phyloP scores from a whole-genome alignment of 2,888 invertebrate species.

The Acleris sparsana region DNA sequence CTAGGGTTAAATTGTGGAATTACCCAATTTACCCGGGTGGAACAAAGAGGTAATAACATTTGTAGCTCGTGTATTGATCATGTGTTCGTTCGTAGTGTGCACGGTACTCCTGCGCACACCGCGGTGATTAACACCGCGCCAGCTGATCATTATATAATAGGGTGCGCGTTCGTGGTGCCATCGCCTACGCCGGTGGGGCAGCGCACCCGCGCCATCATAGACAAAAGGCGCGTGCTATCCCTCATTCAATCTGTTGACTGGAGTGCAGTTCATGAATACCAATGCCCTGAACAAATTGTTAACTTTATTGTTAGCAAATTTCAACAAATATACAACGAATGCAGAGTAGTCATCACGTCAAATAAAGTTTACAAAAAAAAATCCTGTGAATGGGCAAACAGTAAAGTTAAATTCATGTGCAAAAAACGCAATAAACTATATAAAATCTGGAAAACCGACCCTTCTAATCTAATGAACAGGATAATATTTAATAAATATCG shows the following conservation, averaged over 20 bases:
- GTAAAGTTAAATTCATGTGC: slow-evolving; percentile 3
- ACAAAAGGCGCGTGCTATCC: slow-evolving; percentile 1
- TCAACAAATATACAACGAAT: not conserved
- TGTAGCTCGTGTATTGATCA: slow-evolving; percentile 22
- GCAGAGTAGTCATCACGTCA: not conserved
- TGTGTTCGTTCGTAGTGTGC: not conserved
- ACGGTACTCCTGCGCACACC: not conserved
- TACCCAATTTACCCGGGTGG: slow-evolving; percentile 15
- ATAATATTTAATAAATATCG: slow-evolving; percentile 1
- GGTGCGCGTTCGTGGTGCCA: not conserved
- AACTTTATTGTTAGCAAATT: not conserved
- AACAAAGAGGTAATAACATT: slow-evolving; percentile 9
- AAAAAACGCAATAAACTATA: slow-evolving; percentile 1
- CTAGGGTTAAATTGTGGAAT: slow-evolving; percentile 23
- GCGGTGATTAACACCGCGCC: slow-evolving; percentile 1
- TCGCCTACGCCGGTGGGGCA: not conserved
- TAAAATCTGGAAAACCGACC: slow-evolving; percentile 7
- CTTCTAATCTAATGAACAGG: not conserved
- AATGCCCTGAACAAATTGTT: slow-evolving; percentile 4
- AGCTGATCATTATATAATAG: slow-evolving; percentile 5
- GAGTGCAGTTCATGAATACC: not conserved
- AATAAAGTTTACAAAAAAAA: not conserved
- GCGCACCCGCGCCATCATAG: slow-evolving; percentile 4
- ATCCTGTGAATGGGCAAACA: slow-evolving; percentile 5
- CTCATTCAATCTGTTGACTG: not conserved